Percentiles rank a stretch among this genome's conserved stretches.
Evolutionary conservation across 2,797 vertebrate genomes (phyloP).

Genomic region (Neostethus bicornis): DNA sequence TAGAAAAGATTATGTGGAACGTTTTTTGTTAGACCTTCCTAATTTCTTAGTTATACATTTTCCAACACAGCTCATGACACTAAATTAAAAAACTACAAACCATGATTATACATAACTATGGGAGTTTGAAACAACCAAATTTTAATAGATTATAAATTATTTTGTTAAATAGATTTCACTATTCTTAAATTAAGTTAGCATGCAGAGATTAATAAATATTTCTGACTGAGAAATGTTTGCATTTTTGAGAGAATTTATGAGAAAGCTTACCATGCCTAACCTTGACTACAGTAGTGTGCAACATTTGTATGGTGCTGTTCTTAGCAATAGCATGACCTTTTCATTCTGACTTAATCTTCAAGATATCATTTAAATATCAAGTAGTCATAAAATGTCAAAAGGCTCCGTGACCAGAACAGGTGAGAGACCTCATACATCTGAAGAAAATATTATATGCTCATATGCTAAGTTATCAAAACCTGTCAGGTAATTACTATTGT

Average conservation of each 20-base stretch:
- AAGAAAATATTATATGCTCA: slow-evolving; percentile 6
- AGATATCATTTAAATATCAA: slow-evolving; percentile 39
- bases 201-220: too few species aligned
- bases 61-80: too few species aligned
- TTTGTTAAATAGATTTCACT: too few species aligned
- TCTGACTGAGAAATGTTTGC: too few species aligned
- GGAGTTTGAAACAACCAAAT: neutral
- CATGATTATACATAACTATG: neutral
- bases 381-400: slow-evolving; percentile 32
- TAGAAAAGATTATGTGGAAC: neutral
- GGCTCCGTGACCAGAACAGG: slow-evolving; percentile 17
- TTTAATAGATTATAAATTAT: neutral
- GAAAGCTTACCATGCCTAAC: neutral
- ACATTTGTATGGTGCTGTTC: slow-evolving; percentile 2
- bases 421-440: slow-evolving; percentile 33
- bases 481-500: slow-evolving; percentile 16
- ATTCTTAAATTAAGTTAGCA: too few species aligned
- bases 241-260: neutral
- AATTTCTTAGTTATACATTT: too few species aligned
- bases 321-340: slow-evolving; percentile 11
- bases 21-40: too few species aligned
- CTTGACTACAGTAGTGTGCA: neutral
- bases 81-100: neutral
- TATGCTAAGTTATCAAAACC: slow-evolving; percentile 8
- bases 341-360: slow-evolving; percentile 13